phyloP scores from a whole-genome alignment of 64 coral and sea anemone species.

The Trachythela sp. region DNA sequence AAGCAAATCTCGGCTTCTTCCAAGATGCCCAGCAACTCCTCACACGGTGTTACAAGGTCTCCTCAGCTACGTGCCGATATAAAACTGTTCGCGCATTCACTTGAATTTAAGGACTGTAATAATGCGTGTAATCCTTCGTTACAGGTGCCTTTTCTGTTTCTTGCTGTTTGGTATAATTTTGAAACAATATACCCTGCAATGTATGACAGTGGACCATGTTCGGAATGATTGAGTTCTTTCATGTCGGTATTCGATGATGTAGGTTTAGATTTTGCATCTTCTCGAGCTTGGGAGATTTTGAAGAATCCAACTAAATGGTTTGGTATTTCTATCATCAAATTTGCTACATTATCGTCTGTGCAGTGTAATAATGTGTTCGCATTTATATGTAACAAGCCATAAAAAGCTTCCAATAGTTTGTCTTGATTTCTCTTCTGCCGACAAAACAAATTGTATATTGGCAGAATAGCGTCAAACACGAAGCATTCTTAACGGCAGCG shows the following conservation, averaged over 20 bases:
- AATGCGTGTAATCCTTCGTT: not conserved
- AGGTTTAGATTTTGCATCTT: not conserved
- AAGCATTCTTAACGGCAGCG: not conserved
- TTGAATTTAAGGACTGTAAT: not conserved
- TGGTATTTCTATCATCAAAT: not conserved
- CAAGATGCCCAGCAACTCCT: not conserved
- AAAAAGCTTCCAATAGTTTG: not conserved
- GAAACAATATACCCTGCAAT: slow-evolving; percentile 1
- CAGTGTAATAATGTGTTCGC: not conserved
- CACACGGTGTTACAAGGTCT: not conserved
- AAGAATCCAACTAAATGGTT: not conserved
- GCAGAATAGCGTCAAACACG: not conserved
- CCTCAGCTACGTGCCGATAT: not conserved
- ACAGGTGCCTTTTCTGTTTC: not conserved
- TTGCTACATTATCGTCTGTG: not conserved
- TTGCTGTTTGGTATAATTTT: not conserved
- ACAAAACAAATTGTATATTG: not conserved
- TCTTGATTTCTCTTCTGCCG: not conserved
- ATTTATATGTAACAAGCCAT: not conserved
- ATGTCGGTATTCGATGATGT: not conserved
- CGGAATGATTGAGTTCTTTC: not conserved
- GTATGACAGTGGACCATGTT: not conserved
- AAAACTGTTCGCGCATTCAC: not conserved
- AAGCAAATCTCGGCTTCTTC: slow-evolving; percentile 16
- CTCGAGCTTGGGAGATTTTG: not conserved